Evolutionary conservation across 2,888 invertebrate genomes (phyloP).

Genomic region (Agapostemon virescens): DNA sequence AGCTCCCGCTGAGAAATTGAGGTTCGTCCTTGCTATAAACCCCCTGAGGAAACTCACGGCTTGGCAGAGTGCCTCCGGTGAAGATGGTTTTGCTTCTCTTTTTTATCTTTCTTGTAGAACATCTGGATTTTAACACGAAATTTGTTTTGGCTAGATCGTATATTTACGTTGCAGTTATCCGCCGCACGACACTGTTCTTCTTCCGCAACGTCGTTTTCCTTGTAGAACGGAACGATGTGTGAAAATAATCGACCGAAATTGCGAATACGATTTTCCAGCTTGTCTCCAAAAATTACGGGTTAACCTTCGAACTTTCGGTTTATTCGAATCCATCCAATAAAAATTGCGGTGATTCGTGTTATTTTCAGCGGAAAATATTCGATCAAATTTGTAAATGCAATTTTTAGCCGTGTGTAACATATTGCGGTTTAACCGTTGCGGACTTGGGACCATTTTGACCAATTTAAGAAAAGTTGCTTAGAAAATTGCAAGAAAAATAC

Average conservation of each 20-base stretch:
- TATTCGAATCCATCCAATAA: too few relatives aligned
- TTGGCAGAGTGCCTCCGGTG: neutral
- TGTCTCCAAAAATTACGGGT: neutral
- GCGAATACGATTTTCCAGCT: too few relatives aligned
- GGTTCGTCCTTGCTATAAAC: neutral
- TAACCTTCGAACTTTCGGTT: neutral
- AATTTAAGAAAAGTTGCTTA: too few relatives aligned
- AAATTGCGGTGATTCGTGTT: too few relatives aligned
- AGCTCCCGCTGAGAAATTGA: neutral
- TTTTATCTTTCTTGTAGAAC: neutral
- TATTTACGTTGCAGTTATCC: conserved; percentile 1
- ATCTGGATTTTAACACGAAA: neutral
- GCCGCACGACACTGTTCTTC: neutral
- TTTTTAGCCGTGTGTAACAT: too few relatives aligned
- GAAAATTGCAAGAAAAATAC: too few relatives aligned
- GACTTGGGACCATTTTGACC: too few relatives aligned
- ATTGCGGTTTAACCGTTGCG: too few relatives aligned
- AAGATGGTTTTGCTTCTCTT: neutral
- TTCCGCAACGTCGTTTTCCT: neutral
- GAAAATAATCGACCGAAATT: neutral
- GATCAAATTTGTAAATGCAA: too few relatives aligned
- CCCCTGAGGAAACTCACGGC: neutral
- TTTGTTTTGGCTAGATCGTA: neutral
- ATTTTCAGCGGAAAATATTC: too few relatives aligned
- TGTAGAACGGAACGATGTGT: neutral